Evolutionary conservation across 2,113 vertebrate genomes (phyloP).

Genomic region (Nerophis lumbriciformis): DNA sequence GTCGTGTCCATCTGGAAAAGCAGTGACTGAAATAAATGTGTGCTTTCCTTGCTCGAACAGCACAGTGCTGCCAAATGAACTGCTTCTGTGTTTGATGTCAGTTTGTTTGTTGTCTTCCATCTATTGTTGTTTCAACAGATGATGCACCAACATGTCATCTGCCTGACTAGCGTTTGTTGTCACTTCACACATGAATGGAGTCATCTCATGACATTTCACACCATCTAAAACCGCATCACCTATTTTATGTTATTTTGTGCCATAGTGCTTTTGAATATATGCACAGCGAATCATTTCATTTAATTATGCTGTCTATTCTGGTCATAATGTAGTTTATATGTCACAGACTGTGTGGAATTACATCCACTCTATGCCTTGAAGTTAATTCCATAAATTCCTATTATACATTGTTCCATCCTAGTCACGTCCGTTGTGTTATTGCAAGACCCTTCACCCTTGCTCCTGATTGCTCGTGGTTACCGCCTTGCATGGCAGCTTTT

Average conservation of each 20-base stretch:
- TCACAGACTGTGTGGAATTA: too few relatives aligned
- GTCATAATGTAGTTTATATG: too few relatives aligned
- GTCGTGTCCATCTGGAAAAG: slow-evolving; percentile 36
- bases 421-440: too few relatives aligned
- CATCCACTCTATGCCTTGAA: too few relatives aligned
- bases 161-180: neutral
- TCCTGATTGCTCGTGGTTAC: too few relatives aligned
- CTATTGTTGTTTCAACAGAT: slow-evolving; percentile 35
- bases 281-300: neutral
- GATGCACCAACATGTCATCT: slow-evolving; percentile 17
- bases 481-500: too few relatives aligned
- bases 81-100: slow-evolving; percentile 11
- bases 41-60: slow-evolving; percentile 28
- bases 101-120: slow-evolving; percentile 18
- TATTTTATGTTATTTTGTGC: neutral
- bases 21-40: slow-evolving; percentile 30
- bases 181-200: neutral
- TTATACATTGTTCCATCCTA: too few relatives aligned
- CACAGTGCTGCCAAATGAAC: slow-evolving; percentile 10
- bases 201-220: slow-evolving; percentile 4
- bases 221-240: neutral
- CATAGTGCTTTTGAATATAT: neutral
- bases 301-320: neutral
- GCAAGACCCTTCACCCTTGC: too few relatives aligned
- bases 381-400: too few relatives aligned